Evolutionary conservation across 2,797 vertebrate genomes (phyloP).

Genomic region (Ispidina picta): DNA sequence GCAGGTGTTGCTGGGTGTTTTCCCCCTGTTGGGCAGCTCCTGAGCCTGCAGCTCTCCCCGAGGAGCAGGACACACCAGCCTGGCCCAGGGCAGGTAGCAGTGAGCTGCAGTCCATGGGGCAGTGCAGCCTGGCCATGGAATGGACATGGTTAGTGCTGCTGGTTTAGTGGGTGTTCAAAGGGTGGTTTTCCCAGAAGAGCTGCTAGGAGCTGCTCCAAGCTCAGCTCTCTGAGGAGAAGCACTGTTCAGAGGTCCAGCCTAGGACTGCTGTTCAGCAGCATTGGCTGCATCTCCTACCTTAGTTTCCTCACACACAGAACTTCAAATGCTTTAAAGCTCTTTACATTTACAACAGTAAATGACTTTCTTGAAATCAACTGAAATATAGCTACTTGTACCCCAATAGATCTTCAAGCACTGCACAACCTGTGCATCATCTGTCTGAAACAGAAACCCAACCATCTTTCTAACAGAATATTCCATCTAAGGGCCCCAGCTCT

Average conservation of each 20-base stretch:
- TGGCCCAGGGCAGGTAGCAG: neutral
- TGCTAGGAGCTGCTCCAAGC: constrained; percentile 42
- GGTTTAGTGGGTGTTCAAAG: neutral
- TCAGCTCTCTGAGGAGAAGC: constrained; percentile 28
- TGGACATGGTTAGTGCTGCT: neutral
- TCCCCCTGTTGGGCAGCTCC: neutral
- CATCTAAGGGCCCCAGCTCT: neutral
- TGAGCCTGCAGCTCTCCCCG: neutral
- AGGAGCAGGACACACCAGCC: neutral
- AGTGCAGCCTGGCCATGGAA: neutral
- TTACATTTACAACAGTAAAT: neutral
- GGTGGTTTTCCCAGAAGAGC: constrained; percentile 36
- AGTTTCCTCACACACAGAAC: neutral
- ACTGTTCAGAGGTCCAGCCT: constrained; percentile 26
- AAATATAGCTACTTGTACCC: neutral
- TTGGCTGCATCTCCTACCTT: neutral
- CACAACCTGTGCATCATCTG: neutral
- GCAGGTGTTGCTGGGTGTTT: neutral
- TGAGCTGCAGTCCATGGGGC: neutral
- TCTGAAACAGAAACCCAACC: neutral
- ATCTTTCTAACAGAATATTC: neutral
- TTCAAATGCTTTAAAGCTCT: neutral
- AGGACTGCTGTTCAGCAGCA: neutral
- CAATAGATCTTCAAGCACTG: neutral
- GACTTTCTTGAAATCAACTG: neutral